Conservation (phyloP, 2,888 invertebrate genomes). For the Rhagophthalmus giganteus region DNA sequence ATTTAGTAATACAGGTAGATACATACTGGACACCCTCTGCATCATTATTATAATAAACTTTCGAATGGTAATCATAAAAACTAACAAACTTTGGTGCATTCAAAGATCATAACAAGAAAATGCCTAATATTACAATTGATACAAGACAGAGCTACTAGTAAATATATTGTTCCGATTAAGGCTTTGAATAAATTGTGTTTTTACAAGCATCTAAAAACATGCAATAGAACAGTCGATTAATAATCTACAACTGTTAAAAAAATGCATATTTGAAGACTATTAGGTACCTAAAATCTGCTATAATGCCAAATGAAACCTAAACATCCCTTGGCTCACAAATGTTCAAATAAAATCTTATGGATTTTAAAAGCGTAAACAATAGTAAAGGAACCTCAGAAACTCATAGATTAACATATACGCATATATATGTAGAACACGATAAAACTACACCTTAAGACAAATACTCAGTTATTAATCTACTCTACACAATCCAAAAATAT, state of each 20-base stretch:
- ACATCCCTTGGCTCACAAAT: too few relatives aligned
- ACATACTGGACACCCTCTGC: conserved; percentile 50
- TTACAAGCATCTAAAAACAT: conserved; percentile 16
- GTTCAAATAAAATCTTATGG: conserved; percentile 17
- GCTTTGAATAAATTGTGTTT: conserved; percentile 17
- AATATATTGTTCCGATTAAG: conserved; percentile 25
- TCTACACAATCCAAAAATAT: conserved; percentile 56
- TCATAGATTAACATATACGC: conserved; percentile 22
- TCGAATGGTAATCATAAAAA: conserved; percentile 4
- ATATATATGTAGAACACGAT: conserved; percentile 5
- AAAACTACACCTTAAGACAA: conserved; percentile 26
- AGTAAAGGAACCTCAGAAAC: conserved; percentile 29
- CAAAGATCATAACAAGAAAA: too few relatives aligned
- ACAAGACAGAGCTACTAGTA: conserved; percentile 10
- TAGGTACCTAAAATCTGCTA: too few relatives aligned
- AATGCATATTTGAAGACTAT: too few relatives aligned
- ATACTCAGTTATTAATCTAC: conserved; percentile 46
- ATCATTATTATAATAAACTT: conserved; percentile 30
- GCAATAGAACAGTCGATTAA: conserved; percentile 1
- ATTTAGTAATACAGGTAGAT: conserved; percentile 25
- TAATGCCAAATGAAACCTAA: too few relatives aligned
- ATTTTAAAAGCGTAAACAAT: conserved; percentile 26
- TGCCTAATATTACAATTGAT: not conserved
- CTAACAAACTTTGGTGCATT: conserved; percentile 20
- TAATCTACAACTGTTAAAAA: not conserved